Evolutionary conservation across 64 coral and sea anemone genomes (phyloP).

Genomic region (Dendronephthya gigantea): DNA sequence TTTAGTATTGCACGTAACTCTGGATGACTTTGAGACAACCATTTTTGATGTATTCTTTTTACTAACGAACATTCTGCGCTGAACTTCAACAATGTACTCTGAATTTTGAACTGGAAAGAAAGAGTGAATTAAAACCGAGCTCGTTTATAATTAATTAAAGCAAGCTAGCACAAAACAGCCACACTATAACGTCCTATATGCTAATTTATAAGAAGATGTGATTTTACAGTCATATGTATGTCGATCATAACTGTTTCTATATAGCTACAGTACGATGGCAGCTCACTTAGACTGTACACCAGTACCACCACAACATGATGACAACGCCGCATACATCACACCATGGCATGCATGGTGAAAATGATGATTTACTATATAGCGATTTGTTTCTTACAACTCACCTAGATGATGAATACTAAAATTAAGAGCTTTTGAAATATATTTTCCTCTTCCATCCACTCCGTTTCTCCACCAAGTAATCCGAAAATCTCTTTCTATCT

Average conservation of each 20-base stretch:
- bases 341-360: too few relatives aligned
- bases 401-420: neutral
- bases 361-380: too few relatives aligned
- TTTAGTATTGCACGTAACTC: neutral
- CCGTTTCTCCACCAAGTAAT: neutral
- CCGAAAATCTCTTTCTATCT: neutral
- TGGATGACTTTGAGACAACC: neutral
- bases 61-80: neutral
- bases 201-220: too few relatives aligned
- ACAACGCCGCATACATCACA: too few relatives aligned
- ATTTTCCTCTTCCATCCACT: neutral
- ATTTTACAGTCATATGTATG: too few relatives aligned
- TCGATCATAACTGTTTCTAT: too few relatives aligned
- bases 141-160: neutral
- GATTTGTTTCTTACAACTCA: neutral
- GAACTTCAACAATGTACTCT: neutral
- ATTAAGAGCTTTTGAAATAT: neutral
- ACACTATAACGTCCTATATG: too few relatives aligned
- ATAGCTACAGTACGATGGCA: too few relatives aligned
- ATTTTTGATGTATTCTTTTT: neutral
- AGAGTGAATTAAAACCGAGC: neutral
- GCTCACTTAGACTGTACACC: too few relatives aligned
- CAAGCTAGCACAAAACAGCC: too few relatives aligned
- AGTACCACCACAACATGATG: too few relatives aligned
- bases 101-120: neutral